Conservation (phyloP, 2,797 vertebrate species). For the Arrhamphus sclerolepis region DNA sequence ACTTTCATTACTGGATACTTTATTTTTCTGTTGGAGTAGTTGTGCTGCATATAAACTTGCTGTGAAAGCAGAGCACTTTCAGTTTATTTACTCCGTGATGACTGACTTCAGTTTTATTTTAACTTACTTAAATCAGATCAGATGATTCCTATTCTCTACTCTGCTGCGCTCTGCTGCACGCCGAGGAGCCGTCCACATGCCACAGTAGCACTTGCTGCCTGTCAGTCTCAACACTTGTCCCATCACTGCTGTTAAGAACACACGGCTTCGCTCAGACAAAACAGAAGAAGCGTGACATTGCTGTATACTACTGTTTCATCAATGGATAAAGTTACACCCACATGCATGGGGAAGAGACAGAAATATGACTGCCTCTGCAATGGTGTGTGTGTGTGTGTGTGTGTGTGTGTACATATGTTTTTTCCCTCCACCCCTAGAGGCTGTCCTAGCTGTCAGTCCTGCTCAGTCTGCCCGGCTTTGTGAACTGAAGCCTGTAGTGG, state of each 20-base stretch:
- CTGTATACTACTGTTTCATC: constrained; percentile 53
- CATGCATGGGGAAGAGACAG: constrained; percentile 35
- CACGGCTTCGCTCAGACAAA: constrained; percentile 50
- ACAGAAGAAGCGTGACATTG: constrained; percentile 40
- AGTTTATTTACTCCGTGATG: background rate
- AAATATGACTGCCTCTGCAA: constrained; percentile 38
- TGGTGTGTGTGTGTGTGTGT: constrained; percentile 26
- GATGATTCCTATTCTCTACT: background rate
- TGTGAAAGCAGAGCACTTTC: background rate
- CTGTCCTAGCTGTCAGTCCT: constrained; percentile 72
- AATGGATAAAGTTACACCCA: constrained; percentile 57
- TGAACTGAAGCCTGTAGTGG: constrained; percentile 73
- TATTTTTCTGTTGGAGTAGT: background rate
- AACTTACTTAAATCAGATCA: background rate
- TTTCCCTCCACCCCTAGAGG: constrained; percentile 58
- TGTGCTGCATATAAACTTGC: background rate
- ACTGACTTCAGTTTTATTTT: background rate
- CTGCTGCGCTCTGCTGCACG: constrained; percentile 27
- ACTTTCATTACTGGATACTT: constrained; percentile 10
- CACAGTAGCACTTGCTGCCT: constrained; percentile 77
- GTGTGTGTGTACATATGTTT: constrained; percentile 37
- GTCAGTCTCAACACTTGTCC: constrained; percentile 78
- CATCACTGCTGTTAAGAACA: constrained; percentile 42
- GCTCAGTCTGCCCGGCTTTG: constrained; percentile 69
- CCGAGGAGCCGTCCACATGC: constrained; percentile 62